Evolutionary conservation across 2,888 invertebrate genomes (phyloP), one percentile per base, ranked within the genome.

Genomic region (Heliconius erato): DNA sequence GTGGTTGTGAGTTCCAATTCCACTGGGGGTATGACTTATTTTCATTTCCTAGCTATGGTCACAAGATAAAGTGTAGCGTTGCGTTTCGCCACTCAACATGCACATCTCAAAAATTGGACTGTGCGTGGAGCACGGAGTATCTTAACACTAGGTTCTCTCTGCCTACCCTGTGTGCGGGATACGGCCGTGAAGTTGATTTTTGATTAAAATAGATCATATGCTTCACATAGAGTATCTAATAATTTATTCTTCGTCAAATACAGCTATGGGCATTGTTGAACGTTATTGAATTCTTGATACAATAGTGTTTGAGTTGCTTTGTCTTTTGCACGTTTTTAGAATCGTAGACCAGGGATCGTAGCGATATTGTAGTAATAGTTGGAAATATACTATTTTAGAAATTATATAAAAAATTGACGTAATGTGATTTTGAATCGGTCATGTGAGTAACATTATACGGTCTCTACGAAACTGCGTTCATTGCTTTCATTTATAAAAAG

Each of bases 241-340:
- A 63, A 63, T 59, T 59, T 19, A 12, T 59, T 76, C 12, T 5
- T 14, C n/a, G 59, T 68, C 19, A 67, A 54, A 63, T 76, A 49
- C 23, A 78, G 28, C 49, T 63, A 79, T 65, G 26, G 49, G 26
- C 49, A 81, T 84, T 84, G 84, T 84, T 54, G 35, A 79, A 69
- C 79, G 81, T 83, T 78, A 82, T 79, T 69, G 79, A 76, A 71
- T 80, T 82, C 65, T 65, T 77, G 77, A 79, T 40, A 87, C 86
- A 88, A 88, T 86, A 81, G 85, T 80, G 85, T 86, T 84, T 81
- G 65, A 74, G 81, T 81, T 84, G 69, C 78, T 77, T 82, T 35
- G 83, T 82, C 76, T 80, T 65, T 85, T 83, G 79, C 83, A 74
- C 72, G 79, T 84, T 85, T 86, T 76, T 79, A 77, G 84, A 85